Base-by-base conservation (phyloP, 92 coral and sea anemone genomes). In the Scolanthus callimorphus region DNA sequence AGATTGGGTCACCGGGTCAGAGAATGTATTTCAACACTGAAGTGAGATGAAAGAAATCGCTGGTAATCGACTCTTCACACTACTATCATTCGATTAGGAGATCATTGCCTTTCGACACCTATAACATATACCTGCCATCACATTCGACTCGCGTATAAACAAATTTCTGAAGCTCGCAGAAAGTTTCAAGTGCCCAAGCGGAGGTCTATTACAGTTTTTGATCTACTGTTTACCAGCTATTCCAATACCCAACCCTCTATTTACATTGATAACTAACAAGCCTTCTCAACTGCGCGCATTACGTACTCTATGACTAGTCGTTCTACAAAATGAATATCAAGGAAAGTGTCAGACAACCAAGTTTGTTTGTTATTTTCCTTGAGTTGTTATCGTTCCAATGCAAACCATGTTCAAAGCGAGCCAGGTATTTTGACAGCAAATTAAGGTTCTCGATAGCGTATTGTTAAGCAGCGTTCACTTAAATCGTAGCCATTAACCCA, bases 391-490 rank as follows among this genome's bases (percentile, higher is more conserved):
- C 57, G 58, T 74, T 69, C 46, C 69, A 74, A 74, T 27, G 57
- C 85, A 85, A 85, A 81, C 88, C 85, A 70, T 71, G 54, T 67
- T 70, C 62, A 78, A 77, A 59, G 74, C 49, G 54, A 69, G 73
- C 65, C 72, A 41, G 70, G 71, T 72, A 82, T 70, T 71, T 65
- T 87, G 90, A 77, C 95, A 82, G 82, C 61, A 78, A 74, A 87
- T 87, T 82, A 87, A 77, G 78, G 49, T 72, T 72, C 73, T 87
- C 76, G 76, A 73, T 63, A 70, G 80, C 76, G 64, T 56, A 77
- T 77, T 87, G 84, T 82, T 82, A 59, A 72, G 63, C 83, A 77
- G 59, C 37, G 76, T 51, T 65, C 51, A 45, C 66, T 54, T 72
- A 78, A 77, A 73, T 73, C 64, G 89, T 57, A 51, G 65, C 90